Evolutionary conservation across 2,113 vertebrate species (phyloP).

Genomic region (Mionectes macconnelli): DNA sequence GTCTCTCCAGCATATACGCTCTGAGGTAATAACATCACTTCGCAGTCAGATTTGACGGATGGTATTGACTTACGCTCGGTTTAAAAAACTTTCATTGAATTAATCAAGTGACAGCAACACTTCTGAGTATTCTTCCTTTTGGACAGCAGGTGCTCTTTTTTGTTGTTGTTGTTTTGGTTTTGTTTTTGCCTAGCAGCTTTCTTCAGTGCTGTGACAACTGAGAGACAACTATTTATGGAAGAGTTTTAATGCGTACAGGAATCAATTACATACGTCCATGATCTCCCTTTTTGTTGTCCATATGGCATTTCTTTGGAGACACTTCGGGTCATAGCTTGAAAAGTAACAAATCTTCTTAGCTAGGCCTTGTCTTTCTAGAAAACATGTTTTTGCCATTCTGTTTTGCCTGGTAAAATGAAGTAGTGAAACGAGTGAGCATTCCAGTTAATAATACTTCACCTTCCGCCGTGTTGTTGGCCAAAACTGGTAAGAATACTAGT

Average conservation of each 20-base stretch:
- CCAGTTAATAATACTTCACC: background rate
- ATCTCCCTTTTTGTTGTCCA: background rate
- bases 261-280: background rate
- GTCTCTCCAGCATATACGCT: constrained; percentile 86
- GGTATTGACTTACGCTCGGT: constrained; percentile 20
- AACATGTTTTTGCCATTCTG: background rate
- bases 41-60: constrained; percentile 29
- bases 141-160: background rate
- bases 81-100: background rate
- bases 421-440: background rate
- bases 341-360: background rate
- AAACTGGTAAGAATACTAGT: background rate
- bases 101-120: constrained; percentile 62
- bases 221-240: background rate
- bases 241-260: background rate
- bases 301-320: background rate
- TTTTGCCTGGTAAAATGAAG: background rate
- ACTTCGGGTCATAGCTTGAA: background rate
- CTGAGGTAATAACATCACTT: constrained; percentile 82
- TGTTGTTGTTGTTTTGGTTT: background rate
- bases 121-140: constrained; percentile 30
- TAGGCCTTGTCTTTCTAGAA: background rate
- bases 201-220: background rate
- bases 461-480: background rate
- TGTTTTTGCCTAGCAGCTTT: background rate